phyloP scores from a whole-genome alignment of 1,140 invertebrate species.

The Sitodiplosis mosellana region DNA sequence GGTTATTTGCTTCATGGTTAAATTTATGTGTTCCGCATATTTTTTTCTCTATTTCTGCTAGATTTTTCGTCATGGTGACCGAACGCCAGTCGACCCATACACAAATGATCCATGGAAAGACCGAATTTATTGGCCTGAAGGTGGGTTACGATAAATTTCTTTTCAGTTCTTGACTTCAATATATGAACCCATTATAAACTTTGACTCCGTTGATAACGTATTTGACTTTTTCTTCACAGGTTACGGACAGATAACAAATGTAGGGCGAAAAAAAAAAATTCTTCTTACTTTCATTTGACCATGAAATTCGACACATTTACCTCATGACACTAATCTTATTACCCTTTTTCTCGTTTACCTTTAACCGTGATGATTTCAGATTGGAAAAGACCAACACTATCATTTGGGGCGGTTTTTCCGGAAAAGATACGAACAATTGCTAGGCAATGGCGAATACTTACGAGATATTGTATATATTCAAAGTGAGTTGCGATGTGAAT shows the following conservation, averaged over 20 bases:
- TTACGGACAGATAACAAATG: slow-evolving; percentile 66
- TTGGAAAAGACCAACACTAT: slow-evolving; percentile 60
- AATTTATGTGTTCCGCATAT: neutral
- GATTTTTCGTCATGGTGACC: slow-evolving; percentile 65
- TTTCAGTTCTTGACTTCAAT: too few species aligned
- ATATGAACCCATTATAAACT: too few species aligned
- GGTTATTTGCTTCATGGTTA: too few species aligned
- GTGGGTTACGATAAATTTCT: slow-evolving; percentile 26
- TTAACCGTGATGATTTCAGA: slow-evolving; percentile 25
- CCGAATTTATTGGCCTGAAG: slow-evolving; percentile 48
- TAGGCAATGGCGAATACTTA: slow-evolving; percentile 31
- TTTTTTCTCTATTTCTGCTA: slow-evolving; percentile 9
- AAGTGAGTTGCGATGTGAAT: slow-evolving; percentile 22
- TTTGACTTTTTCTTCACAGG: too few species aligned
- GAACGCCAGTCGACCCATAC: slow-evolving; percentile 54
- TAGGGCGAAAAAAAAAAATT: too few species aligned
- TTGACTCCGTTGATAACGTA: too few species aligned
- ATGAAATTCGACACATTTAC: too few species aligned
- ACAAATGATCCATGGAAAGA: slow-evolving; percentile 58
- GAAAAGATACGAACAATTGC: slow-evolving; percentile 39
- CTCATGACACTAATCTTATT: too few species aligned
- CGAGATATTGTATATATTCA: slow-evolving; percentile 41
- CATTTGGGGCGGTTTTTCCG: slow-evolving; percentile 58
- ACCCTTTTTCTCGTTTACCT: too few species aligned
- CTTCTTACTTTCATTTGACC: too few species aligned